Evolutionary conservation across 2,797 vertebrate species (phyloP), one percentile per base, ranked within the genome.

Genomic region (Pangasius macronema): DNA sequence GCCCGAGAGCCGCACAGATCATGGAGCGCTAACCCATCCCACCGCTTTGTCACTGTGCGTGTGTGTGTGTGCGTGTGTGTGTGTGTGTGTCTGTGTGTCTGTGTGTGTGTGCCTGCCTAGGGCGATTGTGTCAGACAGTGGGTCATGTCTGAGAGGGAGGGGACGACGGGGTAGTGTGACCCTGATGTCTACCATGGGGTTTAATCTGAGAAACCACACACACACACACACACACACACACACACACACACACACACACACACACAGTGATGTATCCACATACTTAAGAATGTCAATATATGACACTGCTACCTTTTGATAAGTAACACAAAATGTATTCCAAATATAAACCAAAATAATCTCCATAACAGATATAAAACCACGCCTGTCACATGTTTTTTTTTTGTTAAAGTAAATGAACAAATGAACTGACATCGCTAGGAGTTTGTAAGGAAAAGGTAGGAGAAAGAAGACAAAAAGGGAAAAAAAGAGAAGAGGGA

Each of bases 1-100:
- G 70, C 84, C 90, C 73, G 88, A 89, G 67, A 89, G 84, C 72
- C 79, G 81, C 89, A 90, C 90, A 89, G 88, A 88, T 88, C 90
- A 88, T 89, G 89, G 81, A 87, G 89, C 85, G 68, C 89, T 88
- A 87, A 87, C 82, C 86, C 86, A 81, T 89, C 90, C 87, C 87
- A 83, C 86, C 87, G 49, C 85, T 91, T 84, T 89, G 89, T 86
- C 86, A 72, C 86, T 80, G 83, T 87, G 90, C 92, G 87, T 87
- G 90, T 90, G 77, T 67, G 75, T 75, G 76, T 20, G 73, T 53
- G 73, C 9, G 46, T 16, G 72, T 75, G 72, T 27, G n/a, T n/a
- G 77, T n/a, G n/a, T 80, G 83, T 87, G 90, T 92, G 87, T 87
- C 89, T 90, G 77, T 67, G 75, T 75, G 76, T 20, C 49, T 53